Evolutionary conservation across 2,797 vertebrate genomes (phyloP).

Genomic region (Urosaurus nigricauda): DNA sequence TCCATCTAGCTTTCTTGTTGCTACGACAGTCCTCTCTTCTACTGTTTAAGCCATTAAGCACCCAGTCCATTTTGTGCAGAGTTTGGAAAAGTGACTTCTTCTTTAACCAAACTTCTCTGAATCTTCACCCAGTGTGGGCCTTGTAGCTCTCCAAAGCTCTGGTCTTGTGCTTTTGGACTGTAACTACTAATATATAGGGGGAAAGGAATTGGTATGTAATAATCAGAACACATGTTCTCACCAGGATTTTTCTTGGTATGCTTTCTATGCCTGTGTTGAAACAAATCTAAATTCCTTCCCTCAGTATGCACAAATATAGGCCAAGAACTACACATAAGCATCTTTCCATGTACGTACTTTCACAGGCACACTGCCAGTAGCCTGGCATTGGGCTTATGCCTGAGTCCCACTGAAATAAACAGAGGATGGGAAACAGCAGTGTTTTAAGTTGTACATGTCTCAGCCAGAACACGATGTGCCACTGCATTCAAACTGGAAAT

Average conservation of each 20-base stretch:
- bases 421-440: neutral
- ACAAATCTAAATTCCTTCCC: neutral
- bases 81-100: neutral
- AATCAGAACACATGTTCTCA: neutral
- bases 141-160: too few relatives aligned
- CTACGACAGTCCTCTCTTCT: neutral
- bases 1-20: neutral
- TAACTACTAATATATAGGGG: neutral
- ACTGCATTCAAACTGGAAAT: neutral
- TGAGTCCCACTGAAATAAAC: neutral
- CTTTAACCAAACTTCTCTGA: too few relatives aligned
- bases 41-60: neutral
- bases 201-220: neutral
- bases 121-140: too few relatives aligned
- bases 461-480: neutral
- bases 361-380: neutral
- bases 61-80: neutral
- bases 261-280: constrained; percentile 3
- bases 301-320: neutral
- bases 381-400: neutral
- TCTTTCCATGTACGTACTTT: neutral
- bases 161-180: neutral
- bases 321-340: constrained; percentile 5
- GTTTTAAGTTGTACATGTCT: neutral
- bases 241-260: neutral